Evolutionary conservation across 37 sponge, comb jelly and placozoan species (phyloP).

Genomic region (Cliona cf. orientalis): DNA sequence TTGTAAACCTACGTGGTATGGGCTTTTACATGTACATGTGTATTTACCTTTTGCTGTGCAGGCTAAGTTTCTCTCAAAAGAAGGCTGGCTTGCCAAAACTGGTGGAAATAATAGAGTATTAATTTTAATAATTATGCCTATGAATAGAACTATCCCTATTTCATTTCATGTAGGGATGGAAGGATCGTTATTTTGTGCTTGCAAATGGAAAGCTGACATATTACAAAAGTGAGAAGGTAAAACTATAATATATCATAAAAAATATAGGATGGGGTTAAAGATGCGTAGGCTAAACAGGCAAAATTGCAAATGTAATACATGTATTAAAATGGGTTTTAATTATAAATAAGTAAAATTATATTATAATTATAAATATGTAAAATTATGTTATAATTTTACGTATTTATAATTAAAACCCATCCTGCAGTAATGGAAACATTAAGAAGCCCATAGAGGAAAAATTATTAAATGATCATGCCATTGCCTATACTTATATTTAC

Average conservation of each 20-base stretch:
- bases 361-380: no score
- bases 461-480: no score
- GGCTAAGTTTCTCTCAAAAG: slow-evolving; percentile 28
- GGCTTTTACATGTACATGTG: background rate
- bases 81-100: slow-evolving; percentile 59
- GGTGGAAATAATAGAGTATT: slow-evolving; percentile 58
- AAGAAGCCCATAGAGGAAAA: no score
- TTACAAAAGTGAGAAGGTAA: slow-evolving; percentile 56
- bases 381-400: no score
- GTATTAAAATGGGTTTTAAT: no score
- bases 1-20: background rate
- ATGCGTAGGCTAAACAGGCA: no score
- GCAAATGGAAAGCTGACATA: slow-evolving; percentile 58
- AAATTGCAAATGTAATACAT: no score
- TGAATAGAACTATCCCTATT: background rate
- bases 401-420: no score
- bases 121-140: background rate
- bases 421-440: no score
- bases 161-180: slow-evolving; percentile 43
- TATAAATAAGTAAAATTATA: no score
- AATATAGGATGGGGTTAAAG: background rate
- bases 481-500: no score
- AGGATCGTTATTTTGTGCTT: slow-evolving; percentile 64
- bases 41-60: background rate
- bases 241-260: background rate